Evolutionary conservation across 2,113 vertebrate species (phyloP).

Genomic region (Mirza zaza): DNA sequence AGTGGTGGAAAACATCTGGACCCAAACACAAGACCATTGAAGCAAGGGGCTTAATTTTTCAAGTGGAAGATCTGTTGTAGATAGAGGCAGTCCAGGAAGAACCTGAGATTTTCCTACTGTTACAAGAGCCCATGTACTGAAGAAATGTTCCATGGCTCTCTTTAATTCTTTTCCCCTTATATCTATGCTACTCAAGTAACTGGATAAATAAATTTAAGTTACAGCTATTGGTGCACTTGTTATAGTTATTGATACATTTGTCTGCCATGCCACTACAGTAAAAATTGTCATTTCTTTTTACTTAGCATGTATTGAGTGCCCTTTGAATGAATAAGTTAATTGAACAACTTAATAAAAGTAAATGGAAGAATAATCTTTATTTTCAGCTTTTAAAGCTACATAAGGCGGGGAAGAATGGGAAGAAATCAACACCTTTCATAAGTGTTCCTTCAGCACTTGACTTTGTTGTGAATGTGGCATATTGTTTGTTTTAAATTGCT

Average conservation of each 20-base stretch:
- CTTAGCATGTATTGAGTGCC: neutral
- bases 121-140: neutral
- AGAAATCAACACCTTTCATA: slow-evolving; percentile 55
- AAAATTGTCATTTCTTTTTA: neutral
- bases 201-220: neutral
- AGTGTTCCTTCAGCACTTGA: slow-evolving; percentile 48
- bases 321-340: slow-evolving; percentile 19
- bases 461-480: slow-evolving; percentile 62
- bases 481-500: slow-evolving; percentile 70
- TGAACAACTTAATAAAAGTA: neutral
- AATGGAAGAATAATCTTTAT: slow-evolving; percentile 41
- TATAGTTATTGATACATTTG: neutral
- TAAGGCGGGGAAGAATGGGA: slow-evolving; percentile 16
- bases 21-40: neutral
- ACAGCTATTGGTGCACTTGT: neutral
- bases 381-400: slow-evolving; percentile 43
- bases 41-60: neutral
- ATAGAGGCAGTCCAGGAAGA: neutral
- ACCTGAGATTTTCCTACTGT: neutral
- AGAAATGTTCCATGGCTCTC: neutral
- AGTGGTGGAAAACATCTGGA: neutral
- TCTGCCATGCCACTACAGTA: neutral
- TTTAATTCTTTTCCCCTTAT: neutral
- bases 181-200: neutral
- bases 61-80: neutral